A percentile compares a stretch with the other conserved stretches of the same genome.
Conservation (phyloP, 2,113 vertebrate genomes). For the Poeciliopsis retropinna region DNA sequence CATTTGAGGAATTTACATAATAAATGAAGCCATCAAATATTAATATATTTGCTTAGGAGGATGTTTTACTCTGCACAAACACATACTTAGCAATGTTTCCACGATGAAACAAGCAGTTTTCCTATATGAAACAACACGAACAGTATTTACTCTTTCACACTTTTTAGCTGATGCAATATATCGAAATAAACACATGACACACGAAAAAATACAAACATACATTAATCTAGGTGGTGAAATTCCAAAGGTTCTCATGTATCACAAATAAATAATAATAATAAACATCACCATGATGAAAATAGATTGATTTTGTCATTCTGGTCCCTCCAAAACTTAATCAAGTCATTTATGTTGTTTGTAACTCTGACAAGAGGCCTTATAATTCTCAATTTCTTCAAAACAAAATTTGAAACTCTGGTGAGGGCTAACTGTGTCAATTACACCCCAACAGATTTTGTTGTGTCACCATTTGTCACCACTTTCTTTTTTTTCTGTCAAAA, state of each 20-base stretch:
- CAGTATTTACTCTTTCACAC: neutral
- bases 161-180: neutral
- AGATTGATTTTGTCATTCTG: neutral
- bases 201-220: neutral
- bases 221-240: neutral
- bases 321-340: neutral
- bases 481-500: slow-evolving; percentile 48
- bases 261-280: neutral
- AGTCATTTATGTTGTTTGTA: neutral
- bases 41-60: slow-evolving; percentile 70
- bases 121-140: slow-evolving; percentile 22
- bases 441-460: slow-evolving; percentile 38
- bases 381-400: slow-evolving; percentile 15
- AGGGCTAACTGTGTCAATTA: slow-evolving; percentile 11
- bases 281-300: neutral
- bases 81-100: slow-evolving; percentile 55
- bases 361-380: slow-evolving; percentile 9
- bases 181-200: neutral
- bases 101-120: slow-evolving; percentile 22
- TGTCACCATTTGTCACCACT: slow-evolving; percentile 52
- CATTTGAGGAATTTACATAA: slow-evolving; percentile 79
- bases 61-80: slow-evolving; percentile 66
- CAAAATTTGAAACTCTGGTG: slow-evolving; percentile 28
- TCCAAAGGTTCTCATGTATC: neutral
- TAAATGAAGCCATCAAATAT: slow-evolving; percentile 79